Percentiles rank a stretch among this genome's conserved stretches.
These are phyloP conservation scores for Phacellophora camtschatica DNA, from an alignment of 30 jellyfish, hydroid and myxozoan species.

Conservation along the genomic window DNA sequence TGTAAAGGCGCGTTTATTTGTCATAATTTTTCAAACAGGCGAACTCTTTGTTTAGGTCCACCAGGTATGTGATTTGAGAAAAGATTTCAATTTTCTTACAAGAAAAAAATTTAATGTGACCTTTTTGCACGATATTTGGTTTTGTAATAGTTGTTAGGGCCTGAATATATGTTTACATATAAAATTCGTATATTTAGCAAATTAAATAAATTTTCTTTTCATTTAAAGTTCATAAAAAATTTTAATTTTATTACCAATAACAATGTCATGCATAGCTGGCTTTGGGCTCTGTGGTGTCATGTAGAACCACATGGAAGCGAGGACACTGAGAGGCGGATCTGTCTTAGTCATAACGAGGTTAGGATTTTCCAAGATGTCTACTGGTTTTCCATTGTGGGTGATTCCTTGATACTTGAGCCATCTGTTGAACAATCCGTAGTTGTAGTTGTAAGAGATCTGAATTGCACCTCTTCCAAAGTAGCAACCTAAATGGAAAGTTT, in stretches of 20 bases:
- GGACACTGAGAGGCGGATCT: conserved; percentile 93
- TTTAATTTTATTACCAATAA: conserved; percentile 46
- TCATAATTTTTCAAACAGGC: no score
- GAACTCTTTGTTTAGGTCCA: no score
- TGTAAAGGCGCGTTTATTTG: no score
- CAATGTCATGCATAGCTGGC: conserved; percentile 95
- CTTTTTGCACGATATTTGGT: no score
- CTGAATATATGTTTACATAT: no score
- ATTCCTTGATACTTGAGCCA: conserved; percentile 83
- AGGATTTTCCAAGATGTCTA: conserved; percentile 74
- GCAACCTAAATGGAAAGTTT: conserved; percentile 84
- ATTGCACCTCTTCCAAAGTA: conserved; percentile 94
- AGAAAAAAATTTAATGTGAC: no score
- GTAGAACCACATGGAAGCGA: conserved; percentile 94
- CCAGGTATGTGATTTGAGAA: no score
- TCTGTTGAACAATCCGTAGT: conserved; percentile 84
- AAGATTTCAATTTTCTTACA: no score
- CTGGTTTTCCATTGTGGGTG: conserved; percentile 83
- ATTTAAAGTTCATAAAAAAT: no score
- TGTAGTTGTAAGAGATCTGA: conserved; percentile 89
- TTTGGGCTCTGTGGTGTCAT: conserved; percentile 97
- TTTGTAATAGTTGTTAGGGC: no score
- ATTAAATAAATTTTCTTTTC: no score
- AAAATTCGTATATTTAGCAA: no score
- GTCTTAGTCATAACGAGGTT: conserved; percentile 87